Evolutionary conservation across 1,140 invertebrate genomes (phyloP), one percentile per base, ranked within the genome.

Genomic region (Pomacea maculata): DNA sequence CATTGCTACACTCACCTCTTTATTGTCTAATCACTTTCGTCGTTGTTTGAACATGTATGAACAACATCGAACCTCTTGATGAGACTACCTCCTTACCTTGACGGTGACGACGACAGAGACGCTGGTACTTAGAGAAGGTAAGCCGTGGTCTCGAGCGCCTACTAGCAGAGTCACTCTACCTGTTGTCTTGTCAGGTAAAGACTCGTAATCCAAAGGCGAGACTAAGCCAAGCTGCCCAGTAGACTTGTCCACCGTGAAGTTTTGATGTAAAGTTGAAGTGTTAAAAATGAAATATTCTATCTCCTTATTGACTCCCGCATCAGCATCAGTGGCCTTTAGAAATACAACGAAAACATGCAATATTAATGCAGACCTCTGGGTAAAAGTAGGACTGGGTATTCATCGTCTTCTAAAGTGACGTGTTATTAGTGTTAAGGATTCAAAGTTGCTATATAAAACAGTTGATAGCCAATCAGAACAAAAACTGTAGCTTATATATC

Each of bases 41-140:
- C 6, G 34, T 45, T 45, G 34, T 45, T 45, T 45, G 3, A 45
- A 45, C 34, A 45, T 45, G 34, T 45, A 4, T 45, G 34, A 6
- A 1, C 34, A 45, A 45, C 34, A 4, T 45, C 34, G 34, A 4
- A 2, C 34, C 34, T 45, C 34, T 1, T 45, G 34, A 4, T 4
- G 34, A 45, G 1, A 45, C 34, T 45, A 6, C 34, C 6, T 45
- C 3, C 74, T 15, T 55, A 75, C 74, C 74, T 29, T 14, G 21
- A 75, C 74, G 9, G 74, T 75, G 55, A 75, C 57, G 4, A 34
- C 7, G n/a, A 75, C 55, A 14, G 57, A 64, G 55, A 75, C 74
- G n/a, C 12, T 75, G 57, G 74, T 3, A 25, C 25, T 63, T 8
- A 75, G 21, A 17, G 19, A 21, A 1, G 57, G 74, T 6, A 10